Conservation (phyloP, 35 echinoderm and acorn worm genomes). For the Heliocidaris erythrogramma region DNA sequence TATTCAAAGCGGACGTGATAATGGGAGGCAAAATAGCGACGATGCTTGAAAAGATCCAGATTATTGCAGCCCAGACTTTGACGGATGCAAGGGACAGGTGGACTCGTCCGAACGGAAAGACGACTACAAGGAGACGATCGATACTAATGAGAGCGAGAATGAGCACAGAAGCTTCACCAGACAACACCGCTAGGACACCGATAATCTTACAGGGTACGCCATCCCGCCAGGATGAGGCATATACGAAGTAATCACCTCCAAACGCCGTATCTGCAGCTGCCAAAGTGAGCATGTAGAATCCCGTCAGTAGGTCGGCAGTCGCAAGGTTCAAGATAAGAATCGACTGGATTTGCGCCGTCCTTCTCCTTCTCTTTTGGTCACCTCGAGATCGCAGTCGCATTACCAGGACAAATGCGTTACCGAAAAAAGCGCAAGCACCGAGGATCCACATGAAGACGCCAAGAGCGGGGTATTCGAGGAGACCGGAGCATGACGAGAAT, state of each 20-base stretch:
- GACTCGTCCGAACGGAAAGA: conserved; percentile 47
- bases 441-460: conserved; percentile 51
- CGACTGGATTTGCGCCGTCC: conserved; percentile 24
- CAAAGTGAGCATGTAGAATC: conserved; percentile 62
- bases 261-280: conserved; percentile 48
- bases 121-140: conserved; percentile 50
- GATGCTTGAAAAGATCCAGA: conserved; percentile 9
- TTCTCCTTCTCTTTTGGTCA: background rate
- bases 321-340: conserved; percentile 56
- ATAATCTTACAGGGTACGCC: conserved; percentile 26
- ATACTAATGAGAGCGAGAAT: conserved; percentile 57
- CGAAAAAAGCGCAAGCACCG: conserved; percentile 28
- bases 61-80: background rate
- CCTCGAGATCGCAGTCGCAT: background rate
- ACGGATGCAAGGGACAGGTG: conserved; percentile 5
- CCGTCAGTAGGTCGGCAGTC: conserved; percentile 54
- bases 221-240: conserved; percentile 37
- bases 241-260: conserved; percentile 30
- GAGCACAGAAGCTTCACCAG: conserved; percentile 60
- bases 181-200: conserved; percentile 49
- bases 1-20: background rate
- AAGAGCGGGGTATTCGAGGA: conserved; percentile 17
- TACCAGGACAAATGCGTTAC: conserved; percentile 50
- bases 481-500: background rate
- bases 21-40: conserved; percentile 15